Evolutionary conservation across 2,797 vertebrate species (phyloP), one percentile per base, ranked within the genome.

Genomic region (Benthosema pterotum): DNA sequence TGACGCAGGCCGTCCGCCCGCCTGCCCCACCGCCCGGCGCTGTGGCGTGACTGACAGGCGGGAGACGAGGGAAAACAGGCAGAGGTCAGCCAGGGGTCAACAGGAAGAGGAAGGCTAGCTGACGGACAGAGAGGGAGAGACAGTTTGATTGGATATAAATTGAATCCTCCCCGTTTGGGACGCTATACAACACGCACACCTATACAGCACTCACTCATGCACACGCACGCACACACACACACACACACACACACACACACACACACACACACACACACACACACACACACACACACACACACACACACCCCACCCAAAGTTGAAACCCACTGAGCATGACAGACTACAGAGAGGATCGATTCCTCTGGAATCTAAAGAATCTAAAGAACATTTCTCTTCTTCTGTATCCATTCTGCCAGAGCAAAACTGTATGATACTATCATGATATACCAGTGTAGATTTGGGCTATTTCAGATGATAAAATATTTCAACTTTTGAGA

Each of bases 111-210:
- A 65, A 19, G 50, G 57, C 71, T 38, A n/a, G 7, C 54, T 71
- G 68, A 65, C 52, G 32, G 17, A 46, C 1, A 15, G 25, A 73
- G 60, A 50, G 47, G 43, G 46, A 25, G 18, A 73, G 43, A 28
- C 13, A 60, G 54, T 28, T 16, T 58, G 63, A 82, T 71, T 61
- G 69, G 69, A 47, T 65, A 82, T 65, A 81, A 79, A 85, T 80
- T 51, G 63, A 85, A 86, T 72, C 46, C 67, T 70, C 74, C 80
- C 75, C 70, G 77, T 75, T 45, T 69, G 65, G 60, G 70, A 59
- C 67, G 42, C 73, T 56, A 63, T n/a, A n/a, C n/a, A n/a, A n/a
- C 69, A 85, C 72, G 77, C 72, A 72, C 32, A n/a, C n/a, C 73
- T 56, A 63, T n/a, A n/a, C n/a, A n/a, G n/a, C 69, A 85, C 72